A percentile compares a stretch with the other conserved stretches of the same genome.
Evolutionary conservation across 2,113 vertebrate species (phyloP).

Genomic region (Xiphias gladius): DNA sequence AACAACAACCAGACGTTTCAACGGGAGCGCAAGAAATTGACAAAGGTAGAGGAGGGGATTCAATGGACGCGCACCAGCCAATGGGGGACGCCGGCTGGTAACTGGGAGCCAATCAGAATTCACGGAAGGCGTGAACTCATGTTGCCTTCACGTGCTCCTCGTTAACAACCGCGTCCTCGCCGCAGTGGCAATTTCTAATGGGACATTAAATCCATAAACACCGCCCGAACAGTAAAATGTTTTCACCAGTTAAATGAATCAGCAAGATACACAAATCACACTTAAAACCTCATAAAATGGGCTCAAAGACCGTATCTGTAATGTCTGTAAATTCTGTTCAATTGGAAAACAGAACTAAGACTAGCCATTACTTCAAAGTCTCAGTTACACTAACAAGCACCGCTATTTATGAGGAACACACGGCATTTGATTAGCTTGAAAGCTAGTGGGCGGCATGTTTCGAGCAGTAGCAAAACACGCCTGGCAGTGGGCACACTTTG

Average conservation of each 20-base stretch:
- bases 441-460: background rate
- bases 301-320: background rate
- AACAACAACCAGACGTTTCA: slow-evolving; percentile 77
- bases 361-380: too few species aligned
- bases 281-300: background rate
- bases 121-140: slow-evolving; percentile 60
- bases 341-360: too few species aligned
- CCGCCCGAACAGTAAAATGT: too few species aligned
- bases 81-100: slow-evolving; percentile 52
- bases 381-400: background rate
- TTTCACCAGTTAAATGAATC: too few species aligned
- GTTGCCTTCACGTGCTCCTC: slow-evolving; percentile 41
- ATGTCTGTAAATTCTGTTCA: too few species aligned
- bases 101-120: slow-evolving; percentile 72
- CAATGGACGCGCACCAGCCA: slow-evolving; percentile 77
- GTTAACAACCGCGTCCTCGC: background rate
- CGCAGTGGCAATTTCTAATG: background rate
- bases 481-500: background rate
- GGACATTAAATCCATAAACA: background rate
- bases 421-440: background rate
- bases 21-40: slow-evolving; percentile 82
- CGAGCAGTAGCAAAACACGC: background rate
- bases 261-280: background rate
- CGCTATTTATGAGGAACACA: background rate
- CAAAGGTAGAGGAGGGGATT: slow-evolving; percentile 86